These are phyloP conservation scores for Lumbricus terrestris DNA, from an alignment of 2,888 invertebrate species.

Conservation along the genomic window DNA sequence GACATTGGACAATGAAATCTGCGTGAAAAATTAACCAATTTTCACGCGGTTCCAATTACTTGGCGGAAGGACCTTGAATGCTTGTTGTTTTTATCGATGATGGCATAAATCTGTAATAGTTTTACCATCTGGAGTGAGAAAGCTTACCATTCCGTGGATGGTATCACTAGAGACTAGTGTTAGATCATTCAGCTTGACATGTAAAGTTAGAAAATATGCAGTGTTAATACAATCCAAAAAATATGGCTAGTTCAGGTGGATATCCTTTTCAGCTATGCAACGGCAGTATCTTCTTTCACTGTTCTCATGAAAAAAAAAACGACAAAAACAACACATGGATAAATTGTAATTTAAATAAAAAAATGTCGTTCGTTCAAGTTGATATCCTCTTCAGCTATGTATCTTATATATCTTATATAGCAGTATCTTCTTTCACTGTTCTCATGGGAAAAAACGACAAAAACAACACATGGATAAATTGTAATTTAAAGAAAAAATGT, in stretches of 20 bases:
- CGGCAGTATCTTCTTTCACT: background rate
- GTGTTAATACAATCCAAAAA: background rate
- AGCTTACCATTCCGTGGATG: background rate
- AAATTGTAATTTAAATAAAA: too few species aligned
- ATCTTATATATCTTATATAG: background rate
- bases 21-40: background rate
- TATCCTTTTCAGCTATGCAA: too few species aligned
- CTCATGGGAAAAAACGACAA: background rate
- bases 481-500: too few species aligned
- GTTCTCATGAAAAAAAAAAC: background rate
- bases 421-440: background rate
- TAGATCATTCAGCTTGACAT: background rate
- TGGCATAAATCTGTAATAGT: background rate
- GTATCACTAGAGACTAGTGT: background rate
- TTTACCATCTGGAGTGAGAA: background rate
- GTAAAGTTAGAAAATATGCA: background rate
- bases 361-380: background rate
- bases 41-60: background rate
- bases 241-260: background rate
- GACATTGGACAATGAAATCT: background rate
- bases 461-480: too few species aligned
- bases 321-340: background rate
- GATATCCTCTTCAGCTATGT: too few species aligned
- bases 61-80: background rate
- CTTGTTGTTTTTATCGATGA: background rate